Evolutionary conservation across 2,888 invertebrate species (phyloP).

Genomic region (Athripsodes cinereus): DNA sequence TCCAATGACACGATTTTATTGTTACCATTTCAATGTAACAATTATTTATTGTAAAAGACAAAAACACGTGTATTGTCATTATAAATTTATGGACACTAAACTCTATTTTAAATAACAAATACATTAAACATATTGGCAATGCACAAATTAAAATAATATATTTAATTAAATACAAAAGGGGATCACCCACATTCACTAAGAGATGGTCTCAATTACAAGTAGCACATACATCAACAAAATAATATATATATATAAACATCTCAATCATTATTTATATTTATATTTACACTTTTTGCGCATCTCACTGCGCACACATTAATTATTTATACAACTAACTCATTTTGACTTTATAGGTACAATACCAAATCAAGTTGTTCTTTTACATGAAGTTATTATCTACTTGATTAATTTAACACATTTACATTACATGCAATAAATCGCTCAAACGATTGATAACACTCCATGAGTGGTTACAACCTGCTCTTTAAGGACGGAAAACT

Average conservation of each 20-base stretch:
- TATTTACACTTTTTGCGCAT: slow-evolving; percentile 19
- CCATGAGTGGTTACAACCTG: no score
- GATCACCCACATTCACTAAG: not conserved
- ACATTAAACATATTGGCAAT: slow-evolving; percentile 19
- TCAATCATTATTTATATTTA: slow-evolving; percentile 14
- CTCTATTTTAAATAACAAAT: not conserved
- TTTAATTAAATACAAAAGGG: slow-evolving; percentile 13
- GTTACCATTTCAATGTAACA: no score
- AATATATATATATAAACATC: not conserved
- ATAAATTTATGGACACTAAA: no score
- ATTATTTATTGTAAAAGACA: no score
- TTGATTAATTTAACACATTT: no score
- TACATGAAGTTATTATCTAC: slow-evolving; percentile 3
- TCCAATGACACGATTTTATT: no score
- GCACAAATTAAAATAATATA: slow-evolving; percentile 22
- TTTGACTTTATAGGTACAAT: slow-evolving; percentile 12
- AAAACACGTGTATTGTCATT: no score
- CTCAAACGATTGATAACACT: no score
- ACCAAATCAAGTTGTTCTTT: not conserved
- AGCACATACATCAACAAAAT: slow-evolving; percentile 19
- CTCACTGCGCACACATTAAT: slow-evolving; percentile 10
- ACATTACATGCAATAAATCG: no score
- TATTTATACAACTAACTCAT: not conserved
- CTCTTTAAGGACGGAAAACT: no score
- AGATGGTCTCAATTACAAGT: slow-evolving; percentile 1